Evolutionary conservation across 2,888 invertebrate genomes (phyloP).

Genomic region (Pterostichus madidus): DNA sequence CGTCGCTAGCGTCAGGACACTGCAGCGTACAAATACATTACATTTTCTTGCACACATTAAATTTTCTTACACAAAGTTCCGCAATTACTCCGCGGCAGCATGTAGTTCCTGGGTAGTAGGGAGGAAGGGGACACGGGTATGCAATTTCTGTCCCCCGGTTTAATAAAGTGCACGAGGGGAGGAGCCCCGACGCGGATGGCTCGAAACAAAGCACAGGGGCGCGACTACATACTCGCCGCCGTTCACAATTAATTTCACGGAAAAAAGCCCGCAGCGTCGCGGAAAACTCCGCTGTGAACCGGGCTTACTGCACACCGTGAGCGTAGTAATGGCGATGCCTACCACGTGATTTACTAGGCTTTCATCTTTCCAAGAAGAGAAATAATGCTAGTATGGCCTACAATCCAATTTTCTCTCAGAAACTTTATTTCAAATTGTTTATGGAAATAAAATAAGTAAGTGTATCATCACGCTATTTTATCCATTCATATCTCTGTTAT

Average conservation of each 20-base stretch:
- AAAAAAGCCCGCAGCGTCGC: conserved; percentile 61
- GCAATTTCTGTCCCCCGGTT: conserved; percentile 72
- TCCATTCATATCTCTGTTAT: no score
- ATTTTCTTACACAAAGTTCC: conserved; percentile 65
- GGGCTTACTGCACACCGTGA: conserved; percentile 7
- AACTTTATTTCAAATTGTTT: background rate
- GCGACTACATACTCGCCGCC: conserved; percentile 63
- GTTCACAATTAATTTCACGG: conserved; percentile 65
- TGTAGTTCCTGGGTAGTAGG: conserved; percentile 8
- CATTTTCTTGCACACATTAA: conserved; percentile 50
- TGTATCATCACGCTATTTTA: no score
- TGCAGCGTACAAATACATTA: conserved; percentile 43
- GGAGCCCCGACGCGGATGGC: conserved; percentile 68
- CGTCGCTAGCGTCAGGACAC: no score
- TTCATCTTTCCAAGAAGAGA: conserved; percentile 10
- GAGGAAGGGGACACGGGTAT: conserved; percentile 44
- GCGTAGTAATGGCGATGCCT: conserved; percentile 42
- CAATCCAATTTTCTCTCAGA: background rate
- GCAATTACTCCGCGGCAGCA: conserved; percentile 69
- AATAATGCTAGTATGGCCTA: background rate
- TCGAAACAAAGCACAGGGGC: conserved; percentile 68
- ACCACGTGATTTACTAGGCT: conserved; percentile 6
- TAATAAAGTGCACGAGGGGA: conserved; percentile 71
- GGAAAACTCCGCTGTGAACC: conserved; percentile 51
- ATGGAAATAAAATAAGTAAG: no score